Evolutionary conservation across 2,113 vertebrate genomes (phyloP).

Genomic region (Gobius niger): DNA sequence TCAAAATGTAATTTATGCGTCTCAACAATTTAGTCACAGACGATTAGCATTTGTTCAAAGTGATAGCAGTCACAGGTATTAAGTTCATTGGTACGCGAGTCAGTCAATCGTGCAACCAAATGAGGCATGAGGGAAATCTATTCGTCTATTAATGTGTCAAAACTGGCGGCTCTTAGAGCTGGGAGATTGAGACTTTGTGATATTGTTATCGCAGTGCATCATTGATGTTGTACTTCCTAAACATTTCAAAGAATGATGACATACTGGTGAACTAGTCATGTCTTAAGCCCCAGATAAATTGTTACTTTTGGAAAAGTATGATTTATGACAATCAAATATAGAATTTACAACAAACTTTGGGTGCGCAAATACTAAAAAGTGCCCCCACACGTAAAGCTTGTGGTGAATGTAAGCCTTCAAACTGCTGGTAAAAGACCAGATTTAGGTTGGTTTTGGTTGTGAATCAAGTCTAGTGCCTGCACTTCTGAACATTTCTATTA

Average conservation of each 20-base stretch:
- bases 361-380: no score
- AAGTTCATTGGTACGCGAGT: not conserved
- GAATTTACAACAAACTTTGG: no score
- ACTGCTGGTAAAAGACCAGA: not conserved
- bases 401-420: not conserved
- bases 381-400: no score
- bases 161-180: constrained; percentile 35
- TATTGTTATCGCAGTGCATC: constrained; percentile 15
- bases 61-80: constrained; percentile 7
- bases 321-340: no score
- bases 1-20: constrained; percentile 8
- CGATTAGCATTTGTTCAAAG: constrained; percentile 1
- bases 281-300: not conserved
- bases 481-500: not conserved
- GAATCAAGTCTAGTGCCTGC: not conserved
- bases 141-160: constrained; percentile 36
- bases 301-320: not conserved
- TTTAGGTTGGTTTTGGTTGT: not conserved
- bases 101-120: constrained; percentile 35
- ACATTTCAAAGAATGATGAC: not conserved
- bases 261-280: no score
- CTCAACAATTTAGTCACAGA: not conserved
- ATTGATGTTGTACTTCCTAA: constrained; percentile 13
- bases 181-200: constrained; percentile 12
- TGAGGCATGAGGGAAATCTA: constrained; percentile 23